These are phyloP conservation scores for Asarcornis scutulata DNA, from an alignment of 2,113 vertebrate species.

Conservation along the genomic window DNA sequence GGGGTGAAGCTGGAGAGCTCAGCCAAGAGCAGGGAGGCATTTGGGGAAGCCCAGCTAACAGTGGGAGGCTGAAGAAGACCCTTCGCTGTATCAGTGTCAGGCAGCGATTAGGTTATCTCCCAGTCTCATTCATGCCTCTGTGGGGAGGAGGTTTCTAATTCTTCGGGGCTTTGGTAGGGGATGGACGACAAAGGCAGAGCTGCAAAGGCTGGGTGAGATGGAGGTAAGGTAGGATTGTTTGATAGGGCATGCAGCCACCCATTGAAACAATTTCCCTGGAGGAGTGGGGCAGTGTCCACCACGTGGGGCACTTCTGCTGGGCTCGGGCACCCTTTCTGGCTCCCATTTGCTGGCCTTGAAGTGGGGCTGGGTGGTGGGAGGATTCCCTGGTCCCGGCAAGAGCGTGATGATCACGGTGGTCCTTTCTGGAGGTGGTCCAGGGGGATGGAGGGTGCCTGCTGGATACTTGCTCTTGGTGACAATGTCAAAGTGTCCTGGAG, in stretches of 20 bases:
- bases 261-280: not conserved
- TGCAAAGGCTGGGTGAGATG: fast-evolving
- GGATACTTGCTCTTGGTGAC: not conserved
- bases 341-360: not conserved
- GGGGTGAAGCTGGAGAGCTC: not conserved
- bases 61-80: fast-evolving
- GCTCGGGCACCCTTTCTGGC: not conserved
- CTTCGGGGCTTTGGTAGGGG: fast-evolving
- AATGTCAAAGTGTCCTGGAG: not conserved
- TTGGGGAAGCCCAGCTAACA: not conserved
- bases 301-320: not conserved
- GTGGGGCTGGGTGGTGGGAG: not conserved
- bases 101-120: not conserved
- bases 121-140: not conserved
- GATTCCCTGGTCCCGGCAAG: not conserved
- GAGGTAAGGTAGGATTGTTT: not conserved
- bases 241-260: not conserved
- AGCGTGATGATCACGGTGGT: not conserved
- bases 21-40: not conserved
- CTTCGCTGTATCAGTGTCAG: not conserved
- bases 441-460: not conserved
- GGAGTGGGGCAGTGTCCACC: not conserved
- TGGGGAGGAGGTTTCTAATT: not conserved
- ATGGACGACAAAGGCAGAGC: not conserved
- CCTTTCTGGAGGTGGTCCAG: not conserved